Evolutionary conservation across 2,113 vertebrate species (phyloP).

Genomic region (Petrocephalus microphthalmus): DNA sequence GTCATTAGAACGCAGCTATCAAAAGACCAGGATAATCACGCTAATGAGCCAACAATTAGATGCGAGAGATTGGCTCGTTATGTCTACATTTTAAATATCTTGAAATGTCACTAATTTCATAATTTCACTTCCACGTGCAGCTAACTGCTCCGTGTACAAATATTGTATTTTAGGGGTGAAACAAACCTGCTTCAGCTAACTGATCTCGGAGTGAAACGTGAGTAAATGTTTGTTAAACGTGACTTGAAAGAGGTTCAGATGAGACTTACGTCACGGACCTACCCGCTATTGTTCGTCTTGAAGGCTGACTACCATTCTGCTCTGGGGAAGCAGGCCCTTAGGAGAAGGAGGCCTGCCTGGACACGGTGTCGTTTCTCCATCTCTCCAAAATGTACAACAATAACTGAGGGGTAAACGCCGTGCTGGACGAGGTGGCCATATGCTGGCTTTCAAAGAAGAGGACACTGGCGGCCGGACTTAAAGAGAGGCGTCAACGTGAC

Average conservation of each 20-base stretch:
- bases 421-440: neutral
- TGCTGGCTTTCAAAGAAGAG: neutral
- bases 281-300: neutral
- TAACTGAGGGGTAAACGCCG: neutral
- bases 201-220: neutral
- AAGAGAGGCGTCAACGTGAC: neutral
- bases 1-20: neutral
- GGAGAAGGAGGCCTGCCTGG: too few species aligned
- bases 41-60: slow-evolving; percentile 20
- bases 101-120: slow-evolving; percentile 19
- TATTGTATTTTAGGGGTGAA: neutral
- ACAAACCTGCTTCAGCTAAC: neutral
- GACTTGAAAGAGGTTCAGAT: neutral
- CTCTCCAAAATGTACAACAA: neutral
- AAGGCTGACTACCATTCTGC: neutral
- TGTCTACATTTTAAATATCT: slow-evolving; percentile 16
- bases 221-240: neutral
- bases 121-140: neutral
- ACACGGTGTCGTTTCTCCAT: neutral
- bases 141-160: neutral
- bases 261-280: neutral
- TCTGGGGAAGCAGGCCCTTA: neutral
- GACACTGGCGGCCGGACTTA: neutral
- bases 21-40: slow-evolving; percentile 13
- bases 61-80: slow-evolving; percentile 16